These are phyloP conservation scores for Dipodomys stephensi DNA, from an alignment of 2,113 vertebrate genomes.

Conservation along the genomic window DNA sequence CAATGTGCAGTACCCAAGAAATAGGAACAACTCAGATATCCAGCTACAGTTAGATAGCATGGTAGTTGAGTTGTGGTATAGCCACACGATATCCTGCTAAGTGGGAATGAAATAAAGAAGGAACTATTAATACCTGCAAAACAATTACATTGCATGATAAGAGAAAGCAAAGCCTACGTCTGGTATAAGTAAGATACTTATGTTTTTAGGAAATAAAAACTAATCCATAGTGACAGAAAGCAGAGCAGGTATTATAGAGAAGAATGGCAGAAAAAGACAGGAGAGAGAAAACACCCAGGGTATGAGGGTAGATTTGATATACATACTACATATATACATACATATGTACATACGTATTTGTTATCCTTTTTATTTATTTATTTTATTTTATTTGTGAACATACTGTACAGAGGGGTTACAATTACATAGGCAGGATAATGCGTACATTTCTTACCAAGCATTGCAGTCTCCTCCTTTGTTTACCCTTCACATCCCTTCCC, in stretches of 20 bases:
- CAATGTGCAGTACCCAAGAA: background rate
- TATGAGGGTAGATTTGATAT: fast-evolving
- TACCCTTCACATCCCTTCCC: too few species aligned
- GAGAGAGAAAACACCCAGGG: fast-evolving
- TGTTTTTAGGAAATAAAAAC: background rate
- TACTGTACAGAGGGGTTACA: too few species aligned
- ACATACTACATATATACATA: too few species aligned
- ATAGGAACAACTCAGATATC: background rate
- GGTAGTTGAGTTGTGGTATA: background rate
- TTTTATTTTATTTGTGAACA: too few species aligned
- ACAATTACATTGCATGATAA: background rate
- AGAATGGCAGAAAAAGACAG: fast-evolving
- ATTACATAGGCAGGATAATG: too few species aligned
- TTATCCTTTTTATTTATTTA: too few species aligned
- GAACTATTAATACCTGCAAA: background rate
- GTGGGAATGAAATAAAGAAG: background rate
- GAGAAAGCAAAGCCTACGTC: background rate
- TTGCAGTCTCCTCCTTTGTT: too few species aligned
- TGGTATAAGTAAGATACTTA: background rate
- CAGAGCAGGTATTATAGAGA: fast-evolving
- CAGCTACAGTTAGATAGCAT: too few species aligned
- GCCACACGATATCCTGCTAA: background rate
- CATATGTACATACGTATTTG: too few species aligned
- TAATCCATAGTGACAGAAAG: background rate
- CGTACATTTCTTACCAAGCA: too few species aligned